Evolutionary conservation across 2,888 invertebrate genomes (phyloP).

Genomic region (Galerucella nymphaeae): DNA sequence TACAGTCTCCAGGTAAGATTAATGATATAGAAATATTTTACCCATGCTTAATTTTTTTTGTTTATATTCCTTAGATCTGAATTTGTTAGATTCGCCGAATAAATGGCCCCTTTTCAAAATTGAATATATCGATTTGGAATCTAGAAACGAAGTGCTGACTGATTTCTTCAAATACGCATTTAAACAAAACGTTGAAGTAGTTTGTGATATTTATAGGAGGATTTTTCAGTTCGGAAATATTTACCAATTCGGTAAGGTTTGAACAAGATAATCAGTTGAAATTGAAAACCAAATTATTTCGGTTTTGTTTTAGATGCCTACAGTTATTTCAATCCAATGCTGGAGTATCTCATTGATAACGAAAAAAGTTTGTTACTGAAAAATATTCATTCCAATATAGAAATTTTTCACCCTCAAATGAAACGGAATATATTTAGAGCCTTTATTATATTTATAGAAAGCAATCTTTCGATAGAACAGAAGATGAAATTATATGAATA

Average conservation of each 20-base stretch:
- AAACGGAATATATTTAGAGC: conserved; percentile 42
- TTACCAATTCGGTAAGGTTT: conserved; percentile 37
- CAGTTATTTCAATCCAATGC: conserved; percentile 43
- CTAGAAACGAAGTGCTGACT: conserved; percentile 42
- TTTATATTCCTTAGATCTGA: conserved; percentile 42
- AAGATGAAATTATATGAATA: conserved; percentile 41
- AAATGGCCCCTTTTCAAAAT: conserved; percentile 46
- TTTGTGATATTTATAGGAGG: conserved; percentile 46
- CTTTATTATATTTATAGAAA: conserved; percentile 40
- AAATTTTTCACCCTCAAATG: conserved; percentile 42
- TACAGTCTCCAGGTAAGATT: conserved; percentile 48
- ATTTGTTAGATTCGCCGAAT: conserved; percentile 42
- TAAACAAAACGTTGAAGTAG: conserved; percentile 39
- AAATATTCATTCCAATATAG: conserved; percentile 41
- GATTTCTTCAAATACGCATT: conserved; percentile 45
- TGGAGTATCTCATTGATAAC: conserved; percentile 40
- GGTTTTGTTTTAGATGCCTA: conserved; percentile 42
- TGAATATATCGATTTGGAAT: conserved; percentile 35
- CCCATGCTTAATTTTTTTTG: too few species aligned
- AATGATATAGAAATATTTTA: not conserved
- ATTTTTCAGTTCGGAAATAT: conserved; percentile 35
- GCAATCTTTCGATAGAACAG: conserved; percentile 20
- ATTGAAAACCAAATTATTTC: not conserved
- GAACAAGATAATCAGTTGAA: not conserved
- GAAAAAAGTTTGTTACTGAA: conserved; percentile 36